Evolutionary conservation across 2,888 invertebrate species (phyloP).

Genomic region (Drosophila atroscutellata): DNA sequence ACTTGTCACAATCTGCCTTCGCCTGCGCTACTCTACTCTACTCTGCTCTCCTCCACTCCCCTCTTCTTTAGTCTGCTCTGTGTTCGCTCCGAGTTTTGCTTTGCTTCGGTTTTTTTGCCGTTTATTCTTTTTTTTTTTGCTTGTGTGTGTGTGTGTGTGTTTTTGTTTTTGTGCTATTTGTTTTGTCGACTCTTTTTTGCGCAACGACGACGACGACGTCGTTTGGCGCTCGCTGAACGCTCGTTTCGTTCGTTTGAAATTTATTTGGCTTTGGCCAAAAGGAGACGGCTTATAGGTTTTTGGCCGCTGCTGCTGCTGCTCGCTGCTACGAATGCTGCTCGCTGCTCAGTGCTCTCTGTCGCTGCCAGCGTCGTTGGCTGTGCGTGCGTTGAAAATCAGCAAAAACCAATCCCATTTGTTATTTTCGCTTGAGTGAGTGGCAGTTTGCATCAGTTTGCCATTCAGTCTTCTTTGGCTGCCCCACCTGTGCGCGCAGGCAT

Average conservation of each 20-base stretch:
- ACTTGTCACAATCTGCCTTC: slow-evolving; percentile 71
- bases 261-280: slow-evolving; percentile 84
- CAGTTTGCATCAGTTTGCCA: slow-evolving; percentile 83
- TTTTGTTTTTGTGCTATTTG: slow-evolving; percentile 55
- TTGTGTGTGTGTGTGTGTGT: slow-evolving; percentile 36
- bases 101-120: slow-evolving; percentile 21
- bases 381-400: slow-evolving; percentile 82
- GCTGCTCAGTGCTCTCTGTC: slow-evolving; percentile 56
- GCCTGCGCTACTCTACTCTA: slow-evolving; percentile 41
- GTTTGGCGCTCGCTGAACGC: slow-evolving; percentile 55
- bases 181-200: slow-evolving; percentile 63
- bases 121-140: background rate
- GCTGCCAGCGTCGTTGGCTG: slow-evolving; percentile 36
- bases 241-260: slow-evolving; percentile 80
- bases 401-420: slow-evolving; percentile 86
- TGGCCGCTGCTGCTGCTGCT: slow-evolving; percentile 54
- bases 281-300: slow-evolving; percentile 84
- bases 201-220: slow-evolving; percentile 46
- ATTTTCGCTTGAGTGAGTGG: slow-evolving; percentile 85
- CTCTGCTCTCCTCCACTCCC: slow-evolving; percentile 34
- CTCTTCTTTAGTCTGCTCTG: slow-evolving; percentile 38
- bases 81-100: slow-evolving; percentile 40
- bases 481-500: slow-evolving; percentile 67
- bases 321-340: slow-evolving; percentile 39
- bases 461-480: slow-evolving; percentile 74